Evolutionary conservation across 1,140 invertebrate species (phyloP), one percentile per base, ranked within the genome.

Genomic region (Psilanteris sp.): DNA sequence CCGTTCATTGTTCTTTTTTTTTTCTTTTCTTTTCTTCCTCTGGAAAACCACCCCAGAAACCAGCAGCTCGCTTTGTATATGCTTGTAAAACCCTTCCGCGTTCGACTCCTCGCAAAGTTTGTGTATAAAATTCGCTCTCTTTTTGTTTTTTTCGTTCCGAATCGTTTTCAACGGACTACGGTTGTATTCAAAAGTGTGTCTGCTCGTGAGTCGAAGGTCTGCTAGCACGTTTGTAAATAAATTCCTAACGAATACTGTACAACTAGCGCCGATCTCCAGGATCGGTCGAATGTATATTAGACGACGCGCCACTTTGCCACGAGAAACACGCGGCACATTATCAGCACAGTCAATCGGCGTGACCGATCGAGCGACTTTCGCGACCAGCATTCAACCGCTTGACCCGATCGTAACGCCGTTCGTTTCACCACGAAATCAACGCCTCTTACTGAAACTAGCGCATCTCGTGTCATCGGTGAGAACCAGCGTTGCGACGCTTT

Each of bases 151-250:
- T 7, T 29, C 27, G 1, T 9, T 61, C 46, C 14, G 26, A n/a
- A n/a, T n/a, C n/a, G n/a, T 54, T 48, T 48, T 74, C 74, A 6
- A 67, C 15, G 6, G 36, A 55, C 39, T 18, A 55, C 41, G 52
- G 44, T 72, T 54, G 70, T 64, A 55, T 43, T 48, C 43, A 39
- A 62, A n/a, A 54, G 54, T 74, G 54, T 62, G 55, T 59, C 70
- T 59, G 64, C 64, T 68, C 59, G 70, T 68, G 64, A 71, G 55
- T 78, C 79, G 78, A 72, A 79, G 64, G 81, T 80, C 82, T 80
- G 72, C 83, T 85, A 85, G 83, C 85, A 85, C 79, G 83, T 81
- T 82, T 87, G 84, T 87, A 87, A 87, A 87, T 87, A 87, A 85
- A 85, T 85, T 85, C 84, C 85, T 86, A 85, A 85, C 73, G 79